Percentiles rank a stretch among this genome's conserved stretches.
Evolutionary conservation across 2,797 vertebrate species (phyloP).

Genomic region (Zonotrichia albicollis): DNA sequence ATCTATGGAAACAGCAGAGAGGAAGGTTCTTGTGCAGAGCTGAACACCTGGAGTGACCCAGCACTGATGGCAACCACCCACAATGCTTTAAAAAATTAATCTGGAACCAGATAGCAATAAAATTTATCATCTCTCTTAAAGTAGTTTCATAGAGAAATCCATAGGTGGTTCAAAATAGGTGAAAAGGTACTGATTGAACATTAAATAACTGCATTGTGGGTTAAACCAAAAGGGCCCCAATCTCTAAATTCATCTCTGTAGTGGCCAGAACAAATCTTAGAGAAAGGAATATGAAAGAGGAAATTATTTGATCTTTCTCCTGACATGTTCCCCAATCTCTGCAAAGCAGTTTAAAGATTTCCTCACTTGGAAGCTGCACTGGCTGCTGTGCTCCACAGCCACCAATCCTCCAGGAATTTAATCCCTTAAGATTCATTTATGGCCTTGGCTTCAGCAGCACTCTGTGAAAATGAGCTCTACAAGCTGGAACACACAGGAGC

Average conservation of each 20-base stretch:
- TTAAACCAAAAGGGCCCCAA: neutral
- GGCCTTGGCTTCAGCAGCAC: neutral
- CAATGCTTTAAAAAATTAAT: neutral
- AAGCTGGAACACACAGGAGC: neutral
- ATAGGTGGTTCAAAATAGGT: neutral
- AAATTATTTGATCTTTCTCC: neutral
- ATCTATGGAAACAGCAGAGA: neutral
- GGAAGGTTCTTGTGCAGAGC: neutral
- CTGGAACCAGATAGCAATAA: neutral
- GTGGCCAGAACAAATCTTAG: neutral
- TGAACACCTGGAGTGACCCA: neutral
- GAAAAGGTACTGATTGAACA: neutral
- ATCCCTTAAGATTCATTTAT: neutral
- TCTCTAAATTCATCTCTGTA: neutral
- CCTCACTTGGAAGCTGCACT: neutral
- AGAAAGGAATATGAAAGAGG: neutral
- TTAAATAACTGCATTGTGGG: neutral
- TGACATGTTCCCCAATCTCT: neutral
- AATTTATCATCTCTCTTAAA: neutral
- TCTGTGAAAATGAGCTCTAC: neutral
- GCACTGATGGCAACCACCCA: neutral
- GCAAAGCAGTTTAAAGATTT: neutral
- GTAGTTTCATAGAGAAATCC: neutral
- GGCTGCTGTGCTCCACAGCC: neutral
- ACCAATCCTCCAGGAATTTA: neutral